phyloP scores from a whole-genome alignment of 2,797 vertebrate species.

The Helarctos malayanus region DNA sequence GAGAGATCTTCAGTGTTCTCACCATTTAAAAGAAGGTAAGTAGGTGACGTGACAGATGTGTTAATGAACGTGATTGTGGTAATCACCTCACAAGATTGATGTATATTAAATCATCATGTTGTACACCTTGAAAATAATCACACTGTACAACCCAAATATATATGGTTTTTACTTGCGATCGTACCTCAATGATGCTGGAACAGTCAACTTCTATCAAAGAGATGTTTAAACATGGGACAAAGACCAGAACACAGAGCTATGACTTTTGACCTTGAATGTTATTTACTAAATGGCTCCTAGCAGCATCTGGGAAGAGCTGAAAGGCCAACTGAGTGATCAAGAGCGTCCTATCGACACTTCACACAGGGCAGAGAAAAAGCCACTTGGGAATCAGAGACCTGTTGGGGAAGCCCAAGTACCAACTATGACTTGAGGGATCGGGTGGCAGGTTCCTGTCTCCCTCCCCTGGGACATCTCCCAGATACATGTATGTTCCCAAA shows the following conservation, averaged over 20 bases:
- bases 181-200: background rate
- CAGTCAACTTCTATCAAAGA: conserved; percentile 7
- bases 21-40: background rate
- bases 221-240: conserved; percentile 46
- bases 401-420: conserved; percentile 10
- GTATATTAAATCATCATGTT: background rate
- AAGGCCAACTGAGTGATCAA: background rate
- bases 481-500: background rate
- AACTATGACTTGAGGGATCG: conserved; percentile 49
- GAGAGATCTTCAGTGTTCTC: background rate
- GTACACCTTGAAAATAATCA: background rate
- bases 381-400: background rate
- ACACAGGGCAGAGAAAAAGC: conserved; percentile 30
- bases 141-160: background rate
- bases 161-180: background rate
- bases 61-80: background rate
- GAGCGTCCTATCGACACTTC: background rate
- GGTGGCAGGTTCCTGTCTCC: background rate
- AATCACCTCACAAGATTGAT: background rate
- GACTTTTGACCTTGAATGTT: background rate
- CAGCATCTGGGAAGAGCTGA: conserved; percentile 29
- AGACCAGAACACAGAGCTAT: background rate
- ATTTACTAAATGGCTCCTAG: conserved; percentile 19
- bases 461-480: conserved; percentile 18
- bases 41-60: background rate